Percentiles rank a stretch among this genome's conserved stretches.
phyloP scores from a whole-genome alignment of 2,113 vertebrate species.

The Micromys minutus region DNA sequence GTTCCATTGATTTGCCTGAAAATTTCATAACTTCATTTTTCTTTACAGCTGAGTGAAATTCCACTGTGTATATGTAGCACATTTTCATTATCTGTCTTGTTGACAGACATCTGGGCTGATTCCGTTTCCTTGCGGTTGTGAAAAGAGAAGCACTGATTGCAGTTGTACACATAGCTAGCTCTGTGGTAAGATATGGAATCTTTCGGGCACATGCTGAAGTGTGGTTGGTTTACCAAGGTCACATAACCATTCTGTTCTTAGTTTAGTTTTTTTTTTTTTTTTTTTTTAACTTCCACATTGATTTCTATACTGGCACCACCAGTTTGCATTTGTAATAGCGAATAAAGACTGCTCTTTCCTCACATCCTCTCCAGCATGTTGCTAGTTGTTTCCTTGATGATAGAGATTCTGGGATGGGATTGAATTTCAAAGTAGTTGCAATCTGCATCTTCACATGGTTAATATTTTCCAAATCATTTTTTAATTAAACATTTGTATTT shows the following conservation, averaged over 20 bases:
- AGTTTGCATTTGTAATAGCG: not conserved
- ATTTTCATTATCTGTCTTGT: not conserved
- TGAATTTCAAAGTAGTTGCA: not conserved
- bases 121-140: not conserved
- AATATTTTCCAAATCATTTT: not conserved
- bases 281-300: not conserved
- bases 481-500: not conserved
- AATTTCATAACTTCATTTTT: not conserved
- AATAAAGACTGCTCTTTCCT: not conserved
- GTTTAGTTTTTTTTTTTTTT: not conserved
- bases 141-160: not conserved
- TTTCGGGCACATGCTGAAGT: not conserved
- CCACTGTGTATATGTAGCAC: not conserved
- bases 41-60: not conserved
- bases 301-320: not conserved
- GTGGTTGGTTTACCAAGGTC: not conserved
- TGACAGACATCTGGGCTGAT: not conserved
- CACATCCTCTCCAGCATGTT: not conserved
- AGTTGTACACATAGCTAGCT: not conserved
- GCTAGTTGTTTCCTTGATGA: not conserved
- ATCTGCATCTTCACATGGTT: not conserved
- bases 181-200: not conserved
- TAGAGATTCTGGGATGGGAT: not conserved
- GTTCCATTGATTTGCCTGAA: not conserved
- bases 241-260: not conserved